phyloP scores from a whole-genome alignment of 2,797 vertebrate species.

The Pristis pectinata region DNA sequence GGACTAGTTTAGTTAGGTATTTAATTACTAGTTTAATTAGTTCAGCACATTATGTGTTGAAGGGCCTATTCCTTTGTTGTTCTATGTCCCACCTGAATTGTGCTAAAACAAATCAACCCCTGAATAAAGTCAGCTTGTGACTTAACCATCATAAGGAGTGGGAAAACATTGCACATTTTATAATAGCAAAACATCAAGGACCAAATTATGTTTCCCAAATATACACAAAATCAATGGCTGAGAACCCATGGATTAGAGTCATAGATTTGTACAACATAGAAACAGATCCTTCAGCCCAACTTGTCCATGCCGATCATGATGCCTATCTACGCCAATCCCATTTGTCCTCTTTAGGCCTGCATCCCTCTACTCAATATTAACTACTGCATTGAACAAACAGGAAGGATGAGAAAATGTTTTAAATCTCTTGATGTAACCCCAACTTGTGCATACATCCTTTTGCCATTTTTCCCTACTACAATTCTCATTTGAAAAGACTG shows the following conservation, averaged over 20 bases:
- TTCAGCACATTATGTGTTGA: too few relatives aligned
- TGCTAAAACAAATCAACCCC: neutral
- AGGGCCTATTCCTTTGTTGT: too few relatives aligned
- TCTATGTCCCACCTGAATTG: neutral
- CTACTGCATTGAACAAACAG: neutral
- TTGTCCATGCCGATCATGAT: too few relatives aligned
- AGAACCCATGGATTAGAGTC: neutral
- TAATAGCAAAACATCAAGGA: neutral
- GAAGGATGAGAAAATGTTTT: neutral
- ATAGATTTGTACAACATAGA: too few relatives aligned
- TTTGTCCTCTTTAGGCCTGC: too few relatives aligned
- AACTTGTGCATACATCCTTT: neutral
- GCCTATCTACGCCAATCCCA: too few relatives aligned
- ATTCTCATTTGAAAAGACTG: too few relatives aligned
- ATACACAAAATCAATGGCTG: neutral
- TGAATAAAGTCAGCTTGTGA: neutral
- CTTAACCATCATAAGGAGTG: neutral
- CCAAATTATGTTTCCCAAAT: neutral
- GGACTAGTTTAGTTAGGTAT: too few relatives aligned
- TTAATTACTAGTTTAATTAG: too few relatives aligned
- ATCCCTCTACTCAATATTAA: neutral
- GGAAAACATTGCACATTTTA: neutral
- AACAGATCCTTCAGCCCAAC: too few relatives aligned
- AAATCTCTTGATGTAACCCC: neutral
- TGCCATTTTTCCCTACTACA: neutral